Evolutionary conservation across 1,140 invertebrate species (phyloP), one percentile per base, ranked within the genome.

Genomic region (Drosophila truncata): DNA sequence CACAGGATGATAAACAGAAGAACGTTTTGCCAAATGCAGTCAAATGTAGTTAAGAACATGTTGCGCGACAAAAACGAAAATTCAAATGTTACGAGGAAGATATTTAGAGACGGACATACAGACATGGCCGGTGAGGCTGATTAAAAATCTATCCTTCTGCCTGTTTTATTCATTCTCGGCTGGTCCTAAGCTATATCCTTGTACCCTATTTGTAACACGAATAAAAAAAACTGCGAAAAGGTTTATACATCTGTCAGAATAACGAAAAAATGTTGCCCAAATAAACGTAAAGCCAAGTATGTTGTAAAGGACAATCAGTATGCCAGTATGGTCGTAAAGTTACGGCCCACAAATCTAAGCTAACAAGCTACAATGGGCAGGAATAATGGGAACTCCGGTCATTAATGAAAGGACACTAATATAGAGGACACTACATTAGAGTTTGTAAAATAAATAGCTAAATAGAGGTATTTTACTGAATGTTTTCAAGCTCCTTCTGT

Each of bases 301-400:
- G 64, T 78, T 67, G 58, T 78, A 81, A 78, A 82, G 73, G 74
- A 63, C 61, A 77, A 42, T 60, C 63, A 61, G 67, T 57, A 52
- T 62, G 46, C 27, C 39, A 47, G 50, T 10, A 47, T 23, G 61
- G 57, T 63, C 62, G 65, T 82, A 79, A 87, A 86, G 59, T 66
- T 76, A 67, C 64, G 63, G 61, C 29, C 61, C 63, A 78, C 82
- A 86, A 83, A 83, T 82, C 76, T 74, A 39, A 37, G 47, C 58
- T 65, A 78, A 67, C 72, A 81, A 87, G 39, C 41, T 55, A 64
- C 49, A 41, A 33, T 59, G 61, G 72, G 39, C 31, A 35, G n/a
- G 33, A 39, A 65, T 25, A 33, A 35, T 37, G 13, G 52, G n/a
- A 50, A 23, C 37, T 61, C 23, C 23, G 2, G 11, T 23, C 16